These are phyloP conservation scores for Drosophila engyochracea DNA, from an alignment of 2,888 invertebrate genomes.

Conservation along the genomic window DNA sequence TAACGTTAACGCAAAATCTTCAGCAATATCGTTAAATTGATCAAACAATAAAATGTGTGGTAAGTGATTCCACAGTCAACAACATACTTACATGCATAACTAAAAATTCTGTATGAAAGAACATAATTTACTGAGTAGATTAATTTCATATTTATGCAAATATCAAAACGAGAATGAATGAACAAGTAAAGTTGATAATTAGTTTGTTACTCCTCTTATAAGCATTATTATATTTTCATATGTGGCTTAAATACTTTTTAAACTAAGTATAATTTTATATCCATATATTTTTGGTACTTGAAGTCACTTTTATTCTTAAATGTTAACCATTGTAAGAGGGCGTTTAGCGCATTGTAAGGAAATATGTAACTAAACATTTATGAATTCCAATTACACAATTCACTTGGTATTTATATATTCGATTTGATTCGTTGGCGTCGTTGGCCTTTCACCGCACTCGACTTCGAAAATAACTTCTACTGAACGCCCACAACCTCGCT, in stretches of 20 bases:
- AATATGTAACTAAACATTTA: neutral
- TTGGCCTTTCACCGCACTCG: slow-evolving; percentile 39
- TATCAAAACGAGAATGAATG: no score
- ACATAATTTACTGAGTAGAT: neutral
- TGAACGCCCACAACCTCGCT: slow-evolving; percentile 50
- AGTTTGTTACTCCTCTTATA: neutral
- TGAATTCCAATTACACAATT: slow-evolving; percentile 7
- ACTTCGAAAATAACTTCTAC: slow-evolving; percentile 54
- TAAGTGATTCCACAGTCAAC: slow-evolving; percentile 28
- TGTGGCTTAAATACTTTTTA: neutral
- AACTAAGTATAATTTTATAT: neutral
- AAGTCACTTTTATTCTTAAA: neutral
- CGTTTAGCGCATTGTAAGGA: neutral
- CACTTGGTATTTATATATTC: slow-evolving; percentile 18
- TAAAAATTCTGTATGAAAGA: neutral
- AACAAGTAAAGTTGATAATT: neutral
- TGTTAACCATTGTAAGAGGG: neutral
- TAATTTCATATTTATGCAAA: neutral
- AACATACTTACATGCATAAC: neutral
- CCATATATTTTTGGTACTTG: neutral
- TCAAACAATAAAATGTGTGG: slow-evolving; percentile 46
- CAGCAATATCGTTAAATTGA: slow-evolving; percentile 2
- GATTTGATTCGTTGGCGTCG: slow-evolving; percentile 16
- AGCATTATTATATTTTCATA: neutral
- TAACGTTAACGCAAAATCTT: neutral